Conservation (phyloP, 2,888 invertebrate genomes). For the Plebejus melissa region DNA sequence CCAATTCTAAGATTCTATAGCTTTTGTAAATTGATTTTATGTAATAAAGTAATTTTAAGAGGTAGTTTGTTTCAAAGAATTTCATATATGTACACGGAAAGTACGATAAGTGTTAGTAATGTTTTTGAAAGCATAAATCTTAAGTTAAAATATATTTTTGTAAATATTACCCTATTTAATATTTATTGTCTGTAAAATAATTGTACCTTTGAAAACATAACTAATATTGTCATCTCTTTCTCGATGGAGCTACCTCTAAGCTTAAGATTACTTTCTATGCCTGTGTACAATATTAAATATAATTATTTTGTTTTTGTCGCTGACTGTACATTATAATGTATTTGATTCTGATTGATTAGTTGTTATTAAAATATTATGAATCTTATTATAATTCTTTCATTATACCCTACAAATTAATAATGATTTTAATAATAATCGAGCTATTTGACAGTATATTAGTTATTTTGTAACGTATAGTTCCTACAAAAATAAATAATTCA, state of each 20-base stretch:
- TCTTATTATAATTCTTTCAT: neutral
- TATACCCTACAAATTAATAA: neutral
- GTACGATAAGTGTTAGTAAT: constrained; percentile 11
- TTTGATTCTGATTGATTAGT: constrained; percentile 77
- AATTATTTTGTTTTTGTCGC: constrained; percentile 37
- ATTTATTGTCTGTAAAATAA: constrained; percentile 23
- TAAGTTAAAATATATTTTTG: constrained; percentile 55
- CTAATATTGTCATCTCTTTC: constrained; percentile 24
- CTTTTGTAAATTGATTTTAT: neutral
- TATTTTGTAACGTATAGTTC: no score
- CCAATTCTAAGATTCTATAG: neutral
- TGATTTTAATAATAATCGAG: neutral
- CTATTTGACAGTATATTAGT: no score
- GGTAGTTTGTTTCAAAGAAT: neutral
- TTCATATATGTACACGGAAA: neutral
- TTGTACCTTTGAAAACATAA: constrained; percentile 16
- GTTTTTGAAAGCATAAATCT: constrained; percentile 16
- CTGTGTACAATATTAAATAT: neutral
- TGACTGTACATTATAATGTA: constrained; percentile 71
- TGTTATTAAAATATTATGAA: constrained; percentile 66
- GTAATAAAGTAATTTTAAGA: constrained; percentile 1
- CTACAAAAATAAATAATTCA: no score
- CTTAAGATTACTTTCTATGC: constrained; percentile 2
- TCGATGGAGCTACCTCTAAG: neutral
- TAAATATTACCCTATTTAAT: constrained; percentile 24